Evolutionary conservation across 2,113 vertebrate species (phyloP), one percentile per base, ranked within the genome.

Genomic region (Cryptomyrus ogoouensis): DNA sequence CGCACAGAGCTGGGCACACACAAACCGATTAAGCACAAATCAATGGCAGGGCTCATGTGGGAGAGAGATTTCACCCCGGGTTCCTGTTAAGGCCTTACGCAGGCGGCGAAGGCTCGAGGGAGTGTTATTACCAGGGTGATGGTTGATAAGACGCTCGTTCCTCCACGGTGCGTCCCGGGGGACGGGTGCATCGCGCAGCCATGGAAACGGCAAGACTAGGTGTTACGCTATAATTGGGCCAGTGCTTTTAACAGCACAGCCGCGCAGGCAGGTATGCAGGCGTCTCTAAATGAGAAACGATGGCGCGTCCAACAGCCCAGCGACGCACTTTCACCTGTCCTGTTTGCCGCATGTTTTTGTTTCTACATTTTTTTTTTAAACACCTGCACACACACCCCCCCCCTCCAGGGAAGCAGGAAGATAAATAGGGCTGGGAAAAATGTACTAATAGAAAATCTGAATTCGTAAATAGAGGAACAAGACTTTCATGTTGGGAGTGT

Each of bases 161-260:
- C 95, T 96, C 96, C 96, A 95, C 96, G 94, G 44, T 93, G 94
- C 96, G 95, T 97, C 97, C 96, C 96, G 66, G 93, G 96, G 97
- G 97, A 96, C 96, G 90, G 95, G 96, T 96, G 96, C 92, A 89
- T 95, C 92, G 95, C 84, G 97, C 96, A 97, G 96, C 97, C 98
- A 98, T 98, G 98, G 98, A 97, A 98, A 98, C 97, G 91, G 95
- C 90, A 95, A 95, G 95, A 95, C 94, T 93, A 97, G 97, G 96
- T 96, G 97, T 95, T 95, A 97, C 95, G 95, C 96, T 95, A 95
- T 97, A 96, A 97, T 96, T 96, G 97, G 96, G 96, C 95, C 95
- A 92, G 94, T 92, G 92, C 95, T 96, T 96, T 95, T 95, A 93
- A 93, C 95, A 93, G 92, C 94, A 91, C 93, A 92, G 95, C 95